Conservation (phyloP, 2,113 vertebrate genomes). For the Chaenogobius annularis region DNA sequence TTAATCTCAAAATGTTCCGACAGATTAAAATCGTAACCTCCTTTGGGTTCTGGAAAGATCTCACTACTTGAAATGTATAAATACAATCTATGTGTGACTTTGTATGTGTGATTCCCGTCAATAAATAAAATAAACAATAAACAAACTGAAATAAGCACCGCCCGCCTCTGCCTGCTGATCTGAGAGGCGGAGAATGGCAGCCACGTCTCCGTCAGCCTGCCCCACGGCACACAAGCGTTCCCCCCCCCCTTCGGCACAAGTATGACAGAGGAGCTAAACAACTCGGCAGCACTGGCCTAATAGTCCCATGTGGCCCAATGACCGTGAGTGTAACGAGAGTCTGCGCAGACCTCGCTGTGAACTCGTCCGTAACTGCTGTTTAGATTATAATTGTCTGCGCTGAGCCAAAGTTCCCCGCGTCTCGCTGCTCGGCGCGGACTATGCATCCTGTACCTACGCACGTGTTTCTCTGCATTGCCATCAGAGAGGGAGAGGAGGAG, state of each 20-base stretch:
- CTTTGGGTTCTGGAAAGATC: no score
- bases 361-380: slow-evolving; percentile 24
- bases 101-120: no score
- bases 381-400: slow-evolving; percentile 23
- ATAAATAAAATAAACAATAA: no score
- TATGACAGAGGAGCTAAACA: no score
- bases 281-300: neutral
- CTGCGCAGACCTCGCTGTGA: slow-evolving; percentile 31
- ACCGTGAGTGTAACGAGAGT: slow-evolving; percentile 10
- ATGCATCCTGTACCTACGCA: slow-evolving; percentile 35
- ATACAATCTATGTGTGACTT: no score
- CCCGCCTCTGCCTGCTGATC: neutral
- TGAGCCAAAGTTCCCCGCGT: slow-evolving; percentile 28
- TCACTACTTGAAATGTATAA: no score
- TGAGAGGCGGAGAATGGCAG: neutral
- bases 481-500: slow-evolving; percentile 21
- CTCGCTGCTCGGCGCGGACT: slow-evolving; percentile 33
- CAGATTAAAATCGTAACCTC: no score
- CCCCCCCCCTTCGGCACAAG: no score
- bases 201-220: no score
- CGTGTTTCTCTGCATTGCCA: slow-evolving; percentile 34
- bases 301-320: neutral
- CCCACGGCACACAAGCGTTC: no score
- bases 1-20: no score
- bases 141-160: no score